Base-by-base conservation (phyloP, 2,888 invertebrate genomes). In the Phortica magna region DNA sequence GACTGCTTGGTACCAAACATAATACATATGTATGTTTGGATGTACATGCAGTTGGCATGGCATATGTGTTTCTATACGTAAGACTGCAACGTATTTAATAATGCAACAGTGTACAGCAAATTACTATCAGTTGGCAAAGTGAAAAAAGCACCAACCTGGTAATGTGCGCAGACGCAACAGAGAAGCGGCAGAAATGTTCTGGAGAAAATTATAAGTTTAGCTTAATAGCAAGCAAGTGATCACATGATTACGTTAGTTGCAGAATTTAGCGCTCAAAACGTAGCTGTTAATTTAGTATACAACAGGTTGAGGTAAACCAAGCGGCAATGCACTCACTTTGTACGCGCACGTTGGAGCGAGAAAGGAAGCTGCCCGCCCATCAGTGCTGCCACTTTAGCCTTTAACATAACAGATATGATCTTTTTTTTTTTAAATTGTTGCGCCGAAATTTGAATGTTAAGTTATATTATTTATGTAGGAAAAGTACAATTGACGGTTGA, bases 1-100 rank as follows among this genome's bases (percentile, higher is more conserved):
- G 83, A 83, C 83, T 80, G 85, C 87, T 84, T 86, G 87, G 85
- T 83, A 87, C 85, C 88, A 86, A 1, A 48, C 14, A 14, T 14
- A 48, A 48, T 9, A 48, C 9, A 14, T 12, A 9, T 6, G 2
- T 12, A 48, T 12, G 48, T 48, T 6, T 48, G 10, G 10, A 48
- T 12, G 48, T 31, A 31, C 31, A 31, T 31, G 31, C 31, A 31
- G 31, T 31, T 48, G 48, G 48, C 1, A 48, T 14, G 22, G 55
- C 17, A 68, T 68, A 4, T 68, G 43, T 42, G 12, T 14, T 68
- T 68, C 3, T 68, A 79, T 31, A 31, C 31, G 31, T 31, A 31
- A 31, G 31, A 4, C 1, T 31, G 31, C 1, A 31, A 31, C 31
- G 31, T 31, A 31, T 31, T 31, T 31, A 79, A 76, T 61, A 76